A percentile compares a stretch with the other conserved stretches of the same genome.
phyloP scores from a whole-genome alignment of 2,113 vertebrate genomes.

The Callocephalon fimbriatum region DNA sequence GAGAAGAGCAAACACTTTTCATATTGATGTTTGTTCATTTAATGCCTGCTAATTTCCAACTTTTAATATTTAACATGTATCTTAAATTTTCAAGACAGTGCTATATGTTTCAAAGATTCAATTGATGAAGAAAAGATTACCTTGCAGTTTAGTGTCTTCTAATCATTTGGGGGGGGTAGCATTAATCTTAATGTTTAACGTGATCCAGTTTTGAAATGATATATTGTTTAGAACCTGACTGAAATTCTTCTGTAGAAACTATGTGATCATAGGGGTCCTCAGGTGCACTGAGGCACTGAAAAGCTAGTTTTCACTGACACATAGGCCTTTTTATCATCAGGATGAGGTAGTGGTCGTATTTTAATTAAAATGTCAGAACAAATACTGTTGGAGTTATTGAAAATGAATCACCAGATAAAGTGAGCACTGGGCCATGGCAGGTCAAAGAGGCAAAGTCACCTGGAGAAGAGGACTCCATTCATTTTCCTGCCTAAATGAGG shows the following conservation, averaged over 20 bases:
- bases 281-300: constrained; percentile 83
- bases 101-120: background rate
- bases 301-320: constrained; percentile 82
- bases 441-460: constrained; percentile 91
- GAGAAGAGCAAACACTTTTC: background rate
- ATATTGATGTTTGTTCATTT: background rate
- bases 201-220: constrained; percentile 76
- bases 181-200: constrained; percentile 78
- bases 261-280: constrained; percentile 74
- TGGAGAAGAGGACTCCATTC: constrained; percentile 81
- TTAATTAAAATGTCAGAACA: constrained; percentile 96
- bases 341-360: constrained; percentile 90
- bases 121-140: constrained; percentile 6
- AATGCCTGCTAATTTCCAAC: background rate
- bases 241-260: constrained; percentile 77
- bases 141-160: constrained; percentile 35
- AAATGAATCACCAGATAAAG: constrained; percentile 91
- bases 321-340: constrained; percentile 86
- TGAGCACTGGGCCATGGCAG: constrained; percentile 89
- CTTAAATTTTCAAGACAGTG: background rate
- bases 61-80: background rate
- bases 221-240: constrained; percentile 71
- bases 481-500: constrained; percentile 82
- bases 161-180: constrained; percentile 45
- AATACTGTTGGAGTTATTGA: constrained; percentile 90